Base-by-base conservation (phyloP, 2,113 vertebrate species). In the Cichladusa arquata region DNA sequence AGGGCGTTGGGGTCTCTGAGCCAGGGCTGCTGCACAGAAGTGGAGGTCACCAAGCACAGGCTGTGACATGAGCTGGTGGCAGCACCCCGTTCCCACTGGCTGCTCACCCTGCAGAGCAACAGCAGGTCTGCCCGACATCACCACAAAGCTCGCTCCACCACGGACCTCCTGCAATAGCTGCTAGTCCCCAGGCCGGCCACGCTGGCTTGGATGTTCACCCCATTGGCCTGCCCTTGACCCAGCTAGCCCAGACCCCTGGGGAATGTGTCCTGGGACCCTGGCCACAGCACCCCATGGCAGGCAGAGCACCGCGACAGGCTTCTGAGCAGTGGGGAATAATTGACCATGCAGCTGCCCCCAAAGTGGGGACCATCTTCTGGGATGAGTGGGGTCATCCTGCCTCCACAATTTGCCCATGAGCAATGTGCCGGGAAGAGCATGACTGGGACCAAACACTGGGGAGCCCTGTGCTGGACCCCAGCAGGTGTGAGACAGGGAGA, bases 1-100 rank as follows among this genome's bases (percentile, higher is more conserved):
- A 97, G 95, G 93, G 70, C 66, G 11, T 14, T 40, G 81, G 74
- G 85, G 73, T 96, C 81, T 96, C 77, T 56, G 95, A 69, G 83
- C 73, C 94, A 93, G 86, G 91, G 91, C 95, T 95, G 91, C 81
- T 87, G 94, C 57, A 31, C 0, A 14, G 77, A 84, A 78, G n/a
- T 1, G 26, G 92, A 93, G 81, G 86, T 69, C 86, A 95, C 94
- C 94, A 45, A 88, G 67, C 31, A 51, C 91, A 94, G 86, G 70
- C 84, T 84, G 83, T 78, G 86, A 91, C 65, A 50, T 5, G 61
- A 86, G 81, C 91, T 93, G 88, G 34, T 86, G 86, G 76, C 88
- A 92, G 82, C 94, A 97, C 88, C 92, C 54, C 12, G 38, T 34
- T 94, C 54, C 82, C 0, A 1, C 64, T 44, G 86, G 86, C 53